A percentile compares a stretch with the other conserved stretches of the same genome.
Evolutionary conservation across 2,888 invertebrate species (phyloP).

Genomic region (Baccha elongata): DNA sequence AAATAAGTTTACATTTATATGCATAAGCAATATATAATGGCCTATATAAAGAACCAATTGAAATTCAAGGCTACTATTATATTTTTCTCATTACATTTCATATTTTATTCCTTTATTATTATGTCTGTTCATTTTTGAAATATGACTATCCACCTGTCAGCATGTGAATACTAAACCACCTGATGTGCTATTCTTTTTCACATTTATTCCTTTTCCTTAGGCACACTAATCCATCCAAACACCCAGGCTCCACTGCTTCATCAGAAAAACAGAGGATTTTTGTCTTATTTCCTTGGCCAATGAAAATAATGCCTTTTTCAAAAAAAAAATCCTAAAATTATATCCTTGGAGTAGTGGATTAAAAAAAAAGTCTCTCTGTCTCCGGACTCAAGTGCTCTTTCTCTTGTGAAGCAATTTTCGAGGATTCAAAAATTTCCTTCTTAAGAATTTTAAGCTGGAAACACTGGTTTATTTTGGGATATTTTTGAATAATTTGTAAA

Average conservation of each 20-base stretch:
- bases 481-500: neutral
- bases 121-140: constrained; percentile 9
- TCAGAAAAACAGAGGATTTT: constrained; percentile 1
- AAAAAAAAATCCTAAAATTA: neutral
- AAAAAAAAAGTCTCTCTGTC: constrained; percentile 4
- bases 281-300: constrained; percentile 23
- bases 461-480: constrained; percentile 11
- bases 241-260: constrained; percentile 22
- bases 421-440: neutral
- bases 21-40: too few relatives aligned
- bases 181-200: constrained; percentile 36
- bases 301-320: constrained; percentile 23
- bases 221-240: constrained; percentile 30
- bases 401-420: constrained; percentile 1
- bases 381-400: neutral
- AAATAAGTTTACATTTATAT: too few relatives aligned
- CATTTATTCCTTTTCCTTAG: constrained; percentile 27
- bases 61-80: constrained; percentile 5
- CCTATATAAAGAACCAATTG: neutral
- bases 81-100: neutral
- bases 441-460: neutral
- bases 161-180: constrained; percentile 30
- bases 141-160: constrained; percentile 42
- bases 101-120: constrained; percentile 19
- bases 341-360: constrained; percentile 4